A percentile compares a stretch with the other conserved stretches of the same genome.
These are phyloP conservation scores for Agelaius phoeniceus DNA, from an alignment of 2,113 vertebrate species.

Conservation along the genomic window DNA sequence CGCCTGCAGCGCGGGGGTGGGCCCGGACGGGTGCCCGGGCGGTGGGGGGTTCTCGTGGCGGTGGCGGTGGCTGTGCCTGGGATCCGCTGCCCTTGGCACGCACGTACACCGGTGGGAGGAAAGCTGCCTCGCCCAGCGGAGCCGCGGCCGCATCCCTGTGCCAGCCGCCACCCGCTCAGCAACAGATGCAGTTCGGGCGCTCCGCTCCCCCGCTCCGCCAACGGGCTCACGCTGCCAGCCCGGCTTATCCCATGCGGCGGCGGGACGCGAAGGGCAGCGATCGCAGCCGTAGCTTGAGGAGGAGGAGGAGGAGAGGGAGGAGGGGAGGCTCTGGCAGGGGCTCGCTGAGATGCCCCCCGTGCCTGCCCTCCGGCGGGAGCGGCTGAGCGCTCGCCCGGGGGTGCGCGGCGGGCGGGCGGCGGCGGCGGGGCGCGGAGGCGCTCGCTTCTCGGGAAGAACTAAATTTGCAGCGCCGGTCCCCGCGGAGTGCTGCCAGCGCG, in stretches of 20 bases:
- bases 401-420: not conserved
- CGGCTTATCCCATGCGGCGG: not conserved
- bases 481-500: not conserved
- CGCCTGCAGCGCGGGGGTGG: not conserved
- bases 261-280: not conserved
- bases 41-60: not conserved
- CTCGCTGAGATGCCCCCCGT: not conserved
- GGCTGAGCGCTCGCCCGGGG: not conserved
- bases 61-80: not conserved
- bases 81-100: not conserved
- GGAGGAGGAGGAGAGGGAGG: not conserved
- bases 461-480: constrained; percentile 25
- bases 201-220: not conserved
- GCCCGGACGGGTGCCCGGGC: not conserved
- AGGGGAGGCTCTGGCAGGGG: not conserved
- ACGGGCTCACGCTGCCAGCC: not conserved
- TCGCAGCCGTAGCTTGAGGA: not conserved
- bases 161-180: not conserved
- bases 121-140: not conserved
- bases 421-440: not conserved
- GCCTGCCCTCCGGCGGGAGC: not conserved
- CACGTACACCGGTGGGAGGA: not conserved
- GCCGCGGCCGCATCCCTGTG: not conserved
- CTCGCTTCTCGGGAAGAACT: constrained; percentile 16
- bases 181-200: constrained; percentile 52